A percentile compares a stretch with the other conserved stretches of the same genome.
phyloP scores from a whole-genome alignment of 1,140 invertebrate species.

The Drusus annulatus region DNA sequence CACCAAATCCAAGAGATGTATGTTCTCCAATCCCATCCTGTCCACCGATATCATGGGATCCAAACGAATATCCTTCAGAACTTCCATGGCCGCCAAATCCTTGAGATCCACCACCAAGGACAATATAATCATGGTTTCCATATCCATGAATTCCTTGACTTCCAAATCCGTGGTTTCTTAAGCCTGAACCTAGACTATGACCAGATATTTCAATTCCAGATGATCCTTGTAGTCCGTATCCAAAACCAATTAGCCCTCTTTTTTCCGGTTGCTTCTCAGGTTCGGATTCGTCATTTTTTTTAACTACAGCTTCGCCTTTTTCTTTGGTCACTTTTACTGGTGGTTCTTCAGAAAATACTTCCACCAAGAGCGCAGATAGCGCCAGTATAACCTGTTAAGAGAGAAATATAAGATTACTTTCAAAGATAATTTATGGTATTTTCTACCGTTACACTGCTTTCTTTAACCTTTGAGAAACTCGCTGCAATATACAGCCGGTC shows the following conservation, averaged over 20 bases:
- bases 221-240: constrained; percentile 53
- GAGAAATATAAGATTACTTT: no score
- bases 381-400: neutral
- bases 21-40: no score
- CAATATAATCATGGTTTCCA: constrained; percentile 64
- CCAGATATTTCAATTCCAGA: constrained; percentile 8
- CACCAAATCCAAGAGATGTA: no score
- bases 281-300: neutral
- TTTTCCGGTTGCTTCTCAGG: constrained; percentile 54
- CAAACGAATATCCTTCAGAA: neutral
- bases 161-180: constrained; percentile 54
- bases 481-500: no score
- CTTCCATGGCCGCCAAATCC: neutral
- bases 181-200: constrained; percentile 1
- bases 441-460: no score
- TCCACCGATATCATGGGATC: no score
- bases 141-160: constrained; percentile 60
- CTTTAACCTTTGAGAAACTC: no score
- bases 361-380: neutral
- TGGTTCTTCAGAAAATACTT: neutral
- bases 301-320: neutral
- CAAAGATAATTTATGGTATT: no score
- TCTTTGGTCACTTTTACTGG: neutral
- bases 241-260: constrained; percentile 52
- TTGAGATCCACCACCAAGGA: constrained; percentile 58